Conservation (phyloP, 23 tunicate genomes). For the Trididemnum clinides region DNA sequence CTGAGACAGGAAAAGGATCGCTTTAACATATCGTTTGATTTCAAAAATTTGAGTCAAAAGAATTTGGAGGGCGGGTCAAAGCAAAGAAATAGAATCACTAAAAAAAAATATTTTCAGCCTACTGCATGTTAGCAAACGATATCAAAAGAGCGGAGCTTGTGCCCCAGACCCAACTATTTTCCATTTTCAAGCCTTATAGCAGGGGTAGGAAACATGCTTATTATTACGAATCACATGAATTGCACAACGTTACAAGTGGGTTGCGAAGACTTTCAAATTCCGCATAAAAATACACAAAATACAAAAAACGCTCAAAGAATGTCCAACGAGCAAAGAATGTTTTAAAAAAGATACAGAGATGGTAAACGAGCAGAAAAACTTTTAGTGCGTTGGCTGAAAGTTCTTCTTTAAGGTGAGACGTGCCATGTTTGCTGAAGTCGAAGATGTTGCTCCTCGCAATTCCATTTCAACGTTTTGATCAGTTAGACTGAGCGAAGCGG, state of each 20-base stretch:
- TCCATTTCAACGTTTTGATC: constrained; percentile 22
- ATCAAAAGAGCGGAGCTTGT: too few relatives aligned
- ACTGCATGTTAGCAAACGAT: too few relatives aligned
- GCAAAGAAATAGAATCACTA: too few relatives aligned
- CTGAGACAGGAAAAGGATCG: too few relatives aligned
- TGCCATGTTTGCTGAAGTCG: constrained; percentile 33
- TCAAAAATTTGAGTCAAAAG: too few relatives aligned
- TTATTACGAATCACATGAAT: constrained; percentile 17
- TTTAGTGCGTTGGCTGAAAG: constrained; percentile 3
- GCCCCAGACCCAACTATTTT: too few relatives aligned
- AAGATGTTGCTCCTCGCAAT: constrained; percentile 40
- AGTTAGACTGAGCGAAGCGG: constrained; percentile 34
- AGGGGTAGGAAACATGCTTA: constrained; percentile 8
- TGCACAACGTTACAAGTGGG: constrained; percentile 16
- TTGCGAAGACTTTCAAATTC: constrained; percentile 6
- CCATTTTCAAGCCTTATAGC: too few relatives aligned
- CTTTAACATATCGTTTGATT: too few relatives aligned
- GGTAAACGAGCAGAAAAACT: not conserved
- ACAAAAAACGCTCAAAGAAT: not conserved
- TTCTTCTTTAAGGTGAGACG: constrained; percentile 13
- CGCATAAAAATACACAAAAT: constrained; percentile 4
- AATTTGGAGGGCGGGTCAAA: too few relatives aligned
- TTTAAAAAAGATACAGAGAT: too few relatives aligned
- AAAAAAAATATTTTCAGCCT: too few relatives aligned
- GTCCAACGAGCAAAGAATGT: too few relatives aligned